These are phyloP conservation scores for Timandra comae DNA, from an alignment of 2,888 invertebrate genomes.

Conservation along the genomic window DNA sequence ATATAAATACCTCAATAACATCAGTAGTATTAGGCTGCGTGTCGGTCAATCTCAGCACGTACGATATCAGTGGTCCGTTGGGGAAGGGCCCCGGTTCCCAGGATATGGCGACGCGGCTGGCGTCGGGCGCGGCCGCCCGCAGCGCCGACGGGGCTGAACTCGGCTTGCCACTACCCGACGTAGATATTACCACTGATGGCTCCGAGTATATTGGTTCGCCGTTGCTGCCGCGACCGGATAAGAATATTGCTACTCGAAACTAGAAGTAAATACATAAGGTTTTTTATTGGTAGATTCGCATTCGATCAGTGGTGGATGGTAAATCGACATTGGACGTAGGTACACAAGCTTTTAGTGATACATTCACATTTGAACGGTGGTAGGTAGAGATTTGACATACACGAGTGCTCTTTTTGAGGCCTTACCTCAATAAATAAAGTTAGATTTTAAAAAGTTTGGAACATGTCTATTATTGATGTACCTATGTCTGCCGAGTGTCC, in stretches of 20 bases:
- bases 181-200: constrained; percentile 86
- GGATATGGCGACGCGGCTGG: constrained; percentile 88
- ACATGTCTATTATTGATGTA: too few species aligned
- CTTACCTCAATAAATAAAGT: too few species aligned
- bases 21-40: constrained; percentile 74
- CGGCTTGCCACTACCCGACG: constrained; percentile 83
- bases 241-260: constrained; percentile 91
- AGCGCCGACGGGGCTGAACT: constrained; percentile 86
- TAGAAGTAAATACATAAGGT: too few species aligned
- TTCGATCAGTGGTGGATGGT: too few species aligned
- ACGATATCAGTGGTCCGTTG: constrained; percentile 92
- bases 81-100: constrained; percentile 93
- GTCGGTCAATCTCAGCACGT: constrained; percentile 83
- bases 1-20: constrained; percentile 83
- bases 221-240: constrained; percentile 82
- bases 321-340: too few species aligned
- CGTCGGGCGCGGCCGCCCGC: constrained; percentile 86
- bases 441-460: too few species aligned
- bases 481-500: too few species aligned
- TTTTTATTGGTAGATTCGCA: too few species aligned
- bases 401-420: too few species aligned
- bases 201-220: constrained; percentile 84
- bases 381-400: too few species aligned
- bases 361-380: too few species aligned
- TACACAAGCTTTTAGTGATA: too few species aligned